Percentiles rank a stretch among this genome's conserved stretches.
phyloP scores from a whole-genome alignment of 2,797 vertebrate species.

The Petrocephalus schoutedeni region DNA sequence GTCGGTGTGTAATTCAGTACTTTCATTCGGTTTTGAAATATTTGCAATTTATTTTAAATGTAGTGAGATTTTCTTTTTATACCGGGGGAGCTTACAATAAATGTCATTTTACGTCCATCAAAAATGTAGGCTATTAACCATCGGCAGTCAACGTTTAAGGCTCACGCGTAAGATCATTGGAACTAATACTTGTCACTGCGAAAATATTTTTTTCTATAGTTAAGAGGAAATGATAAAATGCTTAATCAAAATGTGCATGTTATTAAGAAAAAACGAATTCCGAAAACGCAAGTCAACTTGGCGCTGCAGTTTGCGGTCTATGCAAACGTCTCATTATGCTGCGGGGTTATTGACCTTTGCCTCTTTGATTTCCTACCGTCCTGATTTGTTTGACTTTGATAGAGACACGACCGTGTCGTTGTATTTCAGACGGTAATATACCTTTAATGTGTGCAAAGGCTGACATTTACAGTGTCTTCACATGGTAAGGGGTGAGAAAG shows the following conservation, averaged over 20 bases:
- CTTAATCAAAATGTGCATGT: background rate
- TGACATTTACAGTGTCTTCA: slow-evolving; percentile 8
- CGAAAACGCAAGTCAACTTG: background rate
- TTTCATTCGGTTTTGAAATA: slow-evolving; percentile 10
- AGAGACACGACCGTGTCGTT: background rate
- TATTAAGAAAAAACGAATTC: background rate
- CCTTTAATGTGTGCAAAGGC: background rate
- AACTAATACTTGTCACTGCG: background rate
- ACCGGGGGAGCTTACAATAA: background rate
- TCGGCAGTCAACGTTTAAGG: background rate
- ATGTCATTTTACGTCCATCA: background rate
- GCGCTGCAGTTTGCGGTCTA: background rate
- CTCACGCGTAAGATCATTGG: background rate
- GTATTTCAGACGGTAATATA: background rate
- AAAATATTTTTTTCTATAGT: background rate
- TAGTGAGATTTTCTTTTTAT: background rate
- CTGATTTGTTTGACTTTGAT: background rate
- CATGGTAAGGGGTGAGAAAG: background rate
- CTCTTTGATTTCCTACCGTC: background rate
- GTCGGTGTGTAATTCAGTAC: background rate
- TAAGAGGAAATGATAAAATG: background rate
- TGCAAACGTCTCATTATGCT: background rate
- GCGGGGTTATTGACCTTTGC: background rate
- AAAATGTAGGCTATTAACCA: background rate
- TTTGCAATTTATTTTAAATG: background rate